Evolutionary conservation across 2,113 vertebrate genomes (phyloP), one percentile per base, ranked within the genome.

Genomic region (Podocnemis expansa): DNA sequence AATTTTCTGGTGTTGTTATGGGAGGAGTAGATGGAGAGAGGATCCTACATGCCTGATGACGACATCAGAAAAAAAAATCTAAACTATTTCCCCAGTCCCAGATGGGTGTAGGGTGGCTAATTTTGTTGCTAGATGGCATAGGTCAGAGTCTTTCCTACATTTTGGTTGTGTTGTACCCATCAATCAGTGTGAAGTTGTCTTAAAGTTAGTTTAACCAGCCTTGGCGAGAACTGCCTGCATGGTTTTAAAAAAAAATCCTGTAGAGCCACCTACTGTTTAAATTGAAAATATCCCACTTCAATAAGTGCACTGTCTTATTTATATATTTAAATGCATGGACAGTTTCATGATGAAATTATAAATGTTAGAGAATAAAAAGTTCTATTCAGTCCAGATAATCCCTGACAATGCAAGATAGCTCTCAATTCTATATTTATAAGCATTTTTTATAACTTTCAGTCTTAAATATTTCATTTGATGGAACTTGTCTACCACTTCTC

Each of bases 191-290:
- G 29, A 87, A 84, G 49, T 14, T 91, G 16, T 84, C 43, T 78
- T 22, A 49, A 27, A 51, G 52, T 49, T 31, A 76, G 43, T 31
- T 8, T 1, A 3, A n/a, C 14, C 41, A 75, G 47, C 75, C 75
- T 73, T 51, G 60, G 75, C 75, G 17, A 47, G 12, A 9, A 45
- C 79, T 19, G 22, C 17, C 85, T 47, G 12, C 10, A 21, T 73
- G 17, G 47, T 85, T n/a, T n/a, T n/a, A n/a, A n/a, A n/a, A 75
- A 25, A 19, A n/a, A 75, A 85, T 76, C 41, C 31, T 38, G 67
- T n/a, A 47, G 94, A 90, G 97, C 94, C 97, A 91, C 55, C 97
- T 96, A 90, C 86, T 82, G 97, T 84, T 93, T 73, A 52, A 55
- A 63, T 51, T 84, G 1, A 41, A 83, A 85, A 85, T n/a, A 16